Evolutionary conservation across 2,888 invertebrate genomes (phyloP).

Genomic region (Erannis defoliaria): DNA sequence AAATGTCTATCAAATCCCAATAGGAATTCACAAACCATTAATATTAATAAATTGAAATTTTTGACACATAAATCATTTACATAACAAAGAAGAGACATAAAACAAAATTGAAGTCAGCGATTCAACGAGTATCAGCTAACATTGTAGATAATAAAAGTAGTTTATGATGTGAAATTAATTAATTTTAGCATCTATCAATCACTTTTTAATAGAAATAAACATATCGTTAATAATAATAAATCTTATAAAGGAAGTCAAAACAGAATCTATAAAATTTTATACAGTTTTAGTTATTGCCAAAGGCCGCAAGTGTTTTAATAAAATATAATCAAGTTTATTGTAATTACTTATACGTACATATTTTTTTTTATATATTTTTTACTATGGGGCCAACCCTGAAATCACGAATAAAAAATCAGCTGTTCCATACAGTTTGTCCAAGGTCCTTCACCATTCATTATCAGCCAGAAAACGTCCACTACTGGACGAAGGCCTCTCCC

Average conservation of each 20-base stretch:
- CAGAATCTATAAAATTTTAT: slow-evolving; percentile 15
- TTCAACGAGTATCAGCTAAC: slow-evolving; percentile 33
- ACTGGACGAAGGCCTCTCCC: too few relatives aligned
- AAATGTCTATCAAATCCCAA: slow-evolving; percentile 9
- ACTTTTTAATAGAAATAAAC: slow-evolving; percentile 44
- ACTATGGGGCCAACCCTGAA: too few relatives aligned
- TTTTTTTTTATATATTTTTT: too few relatives aligned
- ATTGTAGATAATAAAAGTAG: slow-evolving; percentile 45
- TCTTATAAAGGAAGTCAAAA: slow-evolving; percentile 38
- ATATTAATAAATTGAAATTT: slow-evolving; percentile 43
- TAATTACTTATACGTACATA: too few relatives aligned
- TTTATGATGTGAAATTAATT: slow-evolving; percentile 47
- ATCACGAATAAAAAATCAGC: too few relatives aligned
- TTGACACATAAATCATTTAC: slow-evolving; percentile 38
- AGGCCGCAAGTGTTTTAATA: too few relatives aligned
- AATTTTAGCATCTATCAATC: slow-evolving; percentile 45
- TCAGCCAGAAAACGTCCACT: too few relatives aligned
- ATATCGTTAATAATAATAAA: slow-evolving; percentile 39
- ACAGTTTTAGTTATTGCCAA: slow-evolving; percentile 3
- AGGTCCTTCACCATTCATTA: too few relatives aligned
- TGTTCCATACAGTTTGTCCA: too few relatives aligned
- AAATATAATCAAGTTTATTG: too few relatives aligned
- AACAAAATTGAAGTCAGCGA: slow-evolving; percentile 42
- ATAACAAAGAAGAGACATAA: slow-evolving; percentile 45
- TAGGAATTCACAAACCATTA: slow-evolving; percentile 27